Evolutionary conservation across 2,797 vertebrate species (phyloP).

Genomic region (Phrynocephalus guinanensis): DNA sequence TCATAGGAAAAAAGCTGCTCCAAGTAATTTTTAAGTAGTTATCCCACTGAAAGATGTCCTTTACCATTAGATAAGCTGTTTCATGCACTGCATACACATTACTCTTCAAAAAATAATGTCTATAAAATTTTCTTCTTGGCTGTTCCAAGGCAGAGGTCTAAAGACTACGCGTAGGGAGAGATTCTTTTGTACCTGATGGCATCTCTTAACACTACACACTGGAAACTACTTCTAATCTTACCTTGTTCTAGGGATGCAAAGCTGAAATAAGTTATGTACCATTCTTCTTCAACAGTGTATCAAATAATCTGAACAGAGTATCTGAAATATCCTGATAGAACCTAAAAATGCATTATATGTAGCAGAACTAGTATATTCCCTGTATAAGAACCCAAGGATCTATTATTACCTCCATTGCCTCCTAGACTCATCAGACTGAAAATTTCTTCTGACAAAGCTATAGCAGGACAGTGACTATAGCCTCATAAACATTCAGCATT

Average conservation of each 20-base stretch:
- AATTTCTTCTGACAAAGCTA: slow-evolving; percentile 47
- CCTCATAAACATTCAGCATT: slow-evolving; percentile 39
- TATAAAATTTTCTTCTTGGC: slow-evolving; percentile 45
- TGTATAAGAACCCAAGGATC: slow-evolving; percentile 27
- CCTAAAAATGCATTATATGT: background rate
- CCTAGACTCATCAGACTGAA: slow-evolving; percentile 45
- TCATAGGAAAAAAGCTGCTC: background rate
- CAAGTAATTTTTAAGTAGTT: slow-evolving; percentile 2
- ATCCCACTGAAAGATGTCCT: slow-evolving; percentile 10
- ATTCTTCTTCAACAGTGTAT: slow-evolving; percentile 48
- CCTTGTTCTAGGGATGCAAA: background rate
- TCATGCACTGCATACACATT: slow-evolving; percentile 39
- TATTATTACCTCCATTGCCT: slow-evolving; percentile 27
- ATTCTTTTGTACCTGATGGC: slow-evolving; percentile 25
- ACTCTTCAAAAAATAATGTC: slow-evolving; percentile 40
- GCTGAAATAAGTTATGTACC: slow-evolving; percentile 31
- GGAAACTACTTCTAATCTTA: background rate
- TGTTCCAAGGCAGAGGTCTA: background rate
- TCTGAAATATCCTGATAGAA: slow-evolving; percentile 50
- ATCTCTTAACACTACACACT: background rate
- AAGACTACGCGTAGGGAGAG: background rate
- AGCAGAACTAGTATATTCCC: slow-evolving; percentile 47
- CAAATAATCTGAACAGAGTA: slow-evolving; percentile 51
- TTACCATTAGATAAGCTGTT: slow-evolving; percentile 22
- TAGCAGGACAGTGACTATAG: slow-evolving; percentile 59